Base-by-base conservation (phyloP, 30 jellyfish, hydroid and myxozoan genomes). In the Nemopilema nomurai region DNA sequence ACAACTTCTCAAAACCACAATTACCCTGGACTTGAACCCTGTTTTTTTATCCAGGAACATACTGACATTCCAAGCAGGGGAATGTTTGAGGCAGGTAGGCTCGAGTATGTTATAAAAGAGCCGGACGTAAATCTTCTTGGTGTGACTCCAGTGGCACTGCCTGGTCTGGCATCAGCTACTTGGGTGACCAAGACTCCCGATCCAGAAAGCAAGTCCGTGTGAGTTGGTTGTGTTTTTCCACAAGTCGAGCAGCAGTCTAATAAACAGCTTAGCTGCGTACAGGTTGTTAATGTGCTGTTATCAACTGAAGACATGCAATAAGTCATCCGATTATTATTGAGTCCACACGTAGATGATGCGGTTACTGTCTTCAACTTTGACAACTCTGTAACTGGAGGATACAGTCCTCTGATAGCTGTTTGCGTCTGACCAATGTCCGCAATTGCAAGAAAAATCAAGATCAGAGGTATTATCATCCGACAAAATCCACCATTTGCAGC, bases 301-400 rank as follows among this genome's bases (percentile, higher is more conserved):
- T 69, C 62, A 4, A 62, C 62, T 18, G 97, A 77, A 16, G 98
- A 93, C 89, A 76, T 50, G 57, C 98, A 93, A 80, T 93, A 93
- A 18, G 69, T 63, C 91, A 85, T 78, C 32, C 80, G 80, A 19
- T 25, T 77, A 41, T 82, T 83, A 50, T 83, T 80, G 25, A 91
- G 76, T 28, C 98, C 98, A 81, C 98, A 93, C 8, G 96, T 85
- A 1, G 97, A 88, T 29, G 97, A 80, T 16, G 97, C 81, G 20
- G 41, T 83, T 8, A 93, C 91, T 0, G 95, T 74, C 82, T 65
- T 93, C 57, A 89, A 89, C 70, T 89, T 89, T 23, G 98, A 89
- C 22, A 93, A 67, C 28, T 88, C 97, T 28, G 67, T 84, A 22
- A 84, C 89, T 25, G 93, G 87, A 49, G 98, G 98, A 77, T 89